These are phyloP conservation scores for Gastrophysa polygoni DNA, from an alignment of 2,888 invertebrate genomes.

Conservation along the genomic window DNA sequence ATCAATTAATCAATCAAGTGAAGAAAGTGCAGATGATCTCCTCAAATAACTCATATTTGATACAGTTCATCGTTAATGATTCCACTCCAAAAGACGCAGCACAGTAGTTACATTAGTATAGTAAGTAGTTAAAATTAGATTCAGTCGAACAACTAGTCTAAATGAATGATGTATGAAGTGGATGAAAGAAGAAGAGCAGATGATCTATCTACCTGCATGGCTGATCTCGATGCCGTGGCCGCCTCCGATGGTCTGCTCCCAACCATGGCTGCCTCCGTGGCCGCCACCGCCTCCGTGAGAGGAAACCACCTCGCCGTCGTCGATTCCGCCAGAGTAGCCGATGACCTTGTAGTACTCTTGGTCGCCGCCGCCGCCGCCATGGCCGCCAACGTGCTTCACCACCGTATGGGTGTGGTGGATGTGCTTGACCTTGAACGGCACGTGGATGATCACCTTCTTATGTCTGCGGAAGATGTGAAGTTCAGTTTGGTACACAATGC, in stretches of 20 bases:
- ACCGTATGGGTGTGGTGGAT: slow-evolving; percentile 80
- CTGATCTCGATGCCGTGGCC: slow-evolving; percentile 34
- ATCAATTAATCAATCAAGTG: too few relatives aligned
- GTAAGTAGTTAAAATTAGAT: too few relatives aligned
- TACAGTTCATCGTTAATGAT: too few relatives aligned
- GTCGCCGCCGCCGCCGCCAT: slow-evolving; percentile 60
- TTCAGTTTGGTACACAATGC: too few relatives aligned
- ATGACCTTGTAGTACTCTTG: slow-evolving; percentile 72
- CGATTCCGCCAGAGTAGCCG: slow-evolving; percentile 72
- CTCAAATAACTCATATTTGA: too few relatives aligned
- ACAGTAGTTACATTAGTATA: too few relatives aligned
- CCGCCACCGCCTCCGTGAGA: slow-evolving; percentile 52
- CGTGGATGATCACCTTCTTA: slow-evolving; percentile 79
- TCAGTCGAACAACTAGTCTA: too few relatives aligned
- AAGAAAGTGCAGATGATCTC: too few relatives aligned
- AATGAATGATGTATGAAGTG: not conserved
- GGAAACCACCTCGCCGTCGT: slow-evolving; percentile 55
- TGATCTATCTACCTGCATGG: slow-evolving; percentile 35
- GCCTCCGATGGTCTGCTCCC: slow-evolving; percentile 41
- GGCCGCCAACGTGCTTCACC: slow-evolving; percentile 71
- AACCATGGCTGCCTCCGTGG: slow-evolving; percentile 44
- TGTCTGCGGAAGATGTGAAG: slow-evolving; percentile 58
- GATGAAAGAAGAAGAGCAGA: slow-evolving; percentile 13
- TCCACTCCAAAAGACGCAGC: too few relatives aligned
- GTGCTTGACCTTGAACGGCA: slow-evolving; percentile 77